Conservation (phyloP, 2,113 vertebrate species). For the Halcyon malimbica region DNA sequence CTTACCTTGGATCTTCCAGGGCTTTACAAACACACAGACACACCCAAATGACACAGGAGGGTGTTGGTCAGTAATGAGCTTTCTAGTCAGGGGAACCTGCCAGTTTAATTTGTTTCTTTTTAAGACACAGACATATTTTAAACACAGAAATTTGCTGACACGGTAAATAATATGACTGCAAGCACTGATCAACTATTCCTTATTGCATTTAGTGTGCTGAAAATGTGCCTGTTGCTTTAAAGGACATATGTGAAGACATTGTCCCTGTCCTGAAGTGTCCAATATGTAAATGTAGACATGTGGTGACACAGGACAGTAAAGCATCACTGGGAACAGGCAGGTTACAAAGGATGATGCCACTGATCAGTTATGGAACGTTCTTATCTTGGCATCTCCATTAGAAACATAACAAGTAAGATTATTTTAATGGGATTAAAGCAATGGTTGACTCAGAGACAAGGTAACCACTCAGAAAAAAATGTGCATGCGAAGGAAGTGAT, state of each 20-base stretch:
- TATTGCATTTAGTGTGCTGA: neutral
- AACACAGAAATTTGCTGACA: neutral
- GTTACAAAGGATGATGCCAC: neutral
- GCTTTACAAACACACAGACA: neutral
- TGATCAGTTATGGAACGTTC: neutral
- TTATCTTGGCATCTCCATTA: neutral
- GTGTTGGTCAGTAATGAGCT: constrained; percentile 31
- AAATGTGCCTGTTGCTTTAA: neutral
- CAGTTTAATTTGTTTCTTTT: neutral
- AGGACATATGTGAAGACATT: neutral
- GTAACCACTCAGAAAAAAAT: neutral
- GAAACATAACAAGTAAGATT: neutral
- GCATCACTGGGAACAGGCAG: neutral
- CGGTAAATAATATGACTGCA: neutral
- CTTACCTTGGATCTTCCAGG: constrained; percentile 19
- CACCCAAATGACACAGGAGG: constrained; percentile 41
- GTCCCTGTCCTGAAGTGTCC: neutral
- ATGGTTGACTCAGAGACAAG: neutral
- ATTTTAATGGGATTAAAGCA: neutral
- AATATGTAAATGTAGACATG: neutral
- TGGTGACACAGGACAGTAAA: neutral
- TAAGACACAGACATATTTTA: neutral
- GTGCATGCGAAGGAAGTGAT: neutral
- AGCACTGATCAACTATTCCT: neutral
- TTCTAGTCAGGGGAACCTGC: neutral